Evolutionary conservation across 2,888 invertebrate species (phyloP).

Genomic region (Pristionchus arcanus): DNA sequence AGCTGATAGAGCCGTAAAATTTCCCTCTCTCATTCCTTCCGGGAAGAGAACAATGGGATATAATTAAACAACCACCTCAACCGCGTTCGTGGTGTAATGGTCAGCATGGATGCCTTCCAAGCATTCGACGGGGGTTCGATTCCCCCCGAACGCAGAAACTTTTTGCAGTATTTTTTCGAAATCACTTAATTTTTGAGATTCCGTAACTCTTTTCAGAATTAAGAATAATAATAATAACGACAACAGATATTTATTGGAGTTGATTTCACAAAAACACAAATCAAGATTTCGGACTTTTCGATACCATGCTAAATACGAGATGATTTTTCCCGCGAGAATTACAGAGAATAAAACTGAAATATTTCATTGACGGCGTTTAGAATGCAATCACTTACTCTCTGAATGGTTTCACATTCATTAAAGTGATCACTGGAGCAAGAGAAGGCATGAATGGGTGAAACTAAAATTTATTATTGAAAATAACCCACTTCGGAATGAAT

Average conservation of each 20-base stretch:
- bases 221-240: too few species aligned
- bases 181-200: neutral
- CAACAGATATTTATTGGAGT: too few species aligned
- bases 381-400: neutral
- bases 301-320: neutral
- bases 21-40: too few species aligned
- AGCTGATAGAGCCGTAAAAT: too few species aligned
- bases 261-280: neutral
- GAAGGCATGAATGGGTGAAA: neutral
- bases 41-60: too few species aligned
- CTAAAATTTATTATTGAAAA: neutral
- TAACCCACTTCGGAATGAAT: neutral
- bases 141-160: slow-evolving; percentile 62
- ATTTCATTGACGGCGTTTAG: too few species aligned
- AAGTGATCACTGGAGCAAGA: neutral
- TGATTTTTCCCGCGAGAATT: neutral
- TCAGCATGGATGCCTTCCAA: slow-evolving; percentile 68
- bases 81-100: slow-evolving; percentile 64
- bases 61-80: too few species aligned
- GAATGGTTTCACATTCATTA: neutral
- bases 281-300: neutral
- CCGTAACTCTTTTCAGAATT: too few species aligned
- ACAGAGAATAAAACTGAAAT: slow-evolving; percentile 7
- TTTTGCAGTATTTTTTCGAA: slow-evolving; percentile 8
- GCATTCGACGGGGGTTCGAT: slow-evolving; percentile 67